Conservation (phyloP, 2,888 invertebrate species). For the Artemia sinica region DNA sequence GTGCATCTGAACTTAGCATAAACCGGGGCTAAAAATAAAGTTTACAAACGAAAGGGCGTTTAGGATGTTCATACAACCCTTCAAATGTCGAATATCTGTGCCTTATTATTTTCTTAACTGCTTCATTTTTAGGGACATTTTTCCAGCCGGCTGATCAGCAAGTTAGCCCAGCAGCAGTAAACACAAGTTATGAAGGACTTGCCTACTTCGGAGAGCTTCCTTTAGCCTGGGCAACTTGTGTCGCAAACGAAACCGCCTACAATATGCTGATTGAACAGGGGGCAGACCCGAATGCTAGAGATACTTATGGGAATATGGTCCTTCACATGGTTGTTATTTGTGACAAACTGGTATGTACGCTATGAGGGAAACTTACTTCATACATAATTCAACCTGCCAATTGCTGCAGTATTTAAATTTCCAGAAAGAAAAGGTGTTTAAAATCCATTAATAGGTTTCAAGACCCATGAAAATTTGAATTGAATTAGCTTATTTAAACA, state of each 20-base stretch:
- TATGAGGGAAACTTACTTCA: background rate
- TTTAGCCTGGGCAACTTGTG: slow-evolving; percentile 90
- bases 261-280: slow-evolving; percentile 78
- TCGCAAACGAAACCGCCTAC: slow-evolving; percentile 90
- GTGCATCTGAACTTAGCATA: no score
- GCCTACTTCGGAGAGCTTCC: slow-evolving; percentile 96
- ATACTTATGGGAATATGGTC: slow-evolving; percentile 93
- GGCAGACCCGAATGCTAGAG: slow-evolving; percentile 87
- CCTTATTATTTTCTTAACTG: no score
- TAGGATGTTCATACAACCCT: no score
- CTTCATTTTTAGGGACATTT: slow-evolving; percentile 47
- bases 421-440: no score
- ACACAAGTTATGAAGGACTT: slow-evolving; percentile 80
- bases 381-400: background rate
- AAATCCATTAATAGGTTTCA: background rate
- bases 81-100: no score
- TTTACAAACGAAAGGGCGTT: no score
- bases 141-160: slow-evolving; percentile 91
- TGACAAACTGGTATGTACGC: slow-evolving; percentile 62
- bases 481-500: background rate
- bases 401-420: no score
- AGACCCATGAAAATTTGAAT: background rate
- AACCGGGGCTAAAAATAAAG: no score
- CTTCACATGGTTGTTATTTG: slow-evolving; percentile 98
- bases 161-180: slow-evolving; percentile 38